A percentile compares a stretch with the other conserved stretches of the same genome.
These are phyloP conservation scores for Yponomeuta malinellus DNA, from an alignment of 2,888 invertebrate genomes.

Conservation along the genomic window DNA sequence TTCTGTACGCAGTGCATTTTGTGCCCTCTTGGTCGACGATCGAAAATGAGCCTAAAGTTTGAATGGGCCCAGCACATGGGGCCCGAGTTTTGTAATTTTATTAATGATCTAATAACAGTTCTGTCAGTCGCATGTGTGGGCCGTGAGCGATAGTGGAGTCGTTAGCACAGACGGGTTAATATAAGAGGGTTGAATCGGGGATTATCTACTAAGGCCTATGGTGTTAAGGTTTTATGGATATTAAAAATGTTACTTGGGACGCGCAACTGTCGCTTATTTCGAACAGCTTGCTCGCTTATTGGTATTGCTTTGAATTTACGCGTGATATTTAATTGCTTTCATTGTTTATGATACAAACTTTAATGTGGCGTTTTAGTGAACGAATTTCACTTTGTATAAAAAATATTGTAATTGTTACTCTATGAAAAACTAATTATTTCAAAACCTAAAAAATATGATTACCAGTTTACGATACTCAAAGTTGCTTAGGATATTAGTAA, in stretches of 20 bases:
- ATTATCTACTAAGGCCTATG: constrained; percentile 56
- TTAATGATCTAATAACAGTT: constrained; percentile 76
- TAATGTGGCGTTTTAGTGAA: too few relatives aligned
- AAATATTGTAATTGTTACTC: too few relatives aligned
- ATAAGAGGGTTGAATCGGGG: constrained; percentile 59
- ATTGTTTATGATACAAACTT: too few relatives aligned
- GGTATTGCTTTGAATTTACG: background rate
- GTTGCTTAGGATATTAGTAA: too few relatives aligned
- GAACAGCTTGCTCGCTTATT: too few relatives aligned
- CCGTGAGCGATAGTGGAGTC: constrained; percentile 70
- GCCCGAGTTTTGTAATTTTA: constrained; percentile 73
- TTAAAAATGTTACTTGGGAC: constrained; percentile 26
- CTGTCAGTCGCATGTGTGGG: constrained; percentile 73
- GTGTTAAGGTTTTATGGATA: constrained; percentile 29
- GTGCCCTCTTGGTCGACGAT: constrained; percentile 22
- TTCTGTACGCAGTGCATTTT: background rate
- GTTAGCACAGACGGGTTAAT: constrained; percentile 72
- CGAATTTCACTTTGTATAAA: too few relatives aligned
- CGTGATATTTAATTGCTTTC: too few relatives aligned
- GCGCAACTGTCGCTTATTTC: background rate
- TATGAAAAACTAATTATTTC: too few relatives aligned
- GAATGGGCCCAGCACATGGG: constrained; percentile 56
- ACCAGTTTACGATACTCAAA: too few relatives aligned
- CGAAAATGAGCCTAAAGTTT: constrained; percentile 53
- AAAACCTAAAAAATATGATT: too few relatives aligned